Evolutionary conservation across 2,113 vertebrate species (phyloP).

Genomic region (Arenaria interpres): DNA sequence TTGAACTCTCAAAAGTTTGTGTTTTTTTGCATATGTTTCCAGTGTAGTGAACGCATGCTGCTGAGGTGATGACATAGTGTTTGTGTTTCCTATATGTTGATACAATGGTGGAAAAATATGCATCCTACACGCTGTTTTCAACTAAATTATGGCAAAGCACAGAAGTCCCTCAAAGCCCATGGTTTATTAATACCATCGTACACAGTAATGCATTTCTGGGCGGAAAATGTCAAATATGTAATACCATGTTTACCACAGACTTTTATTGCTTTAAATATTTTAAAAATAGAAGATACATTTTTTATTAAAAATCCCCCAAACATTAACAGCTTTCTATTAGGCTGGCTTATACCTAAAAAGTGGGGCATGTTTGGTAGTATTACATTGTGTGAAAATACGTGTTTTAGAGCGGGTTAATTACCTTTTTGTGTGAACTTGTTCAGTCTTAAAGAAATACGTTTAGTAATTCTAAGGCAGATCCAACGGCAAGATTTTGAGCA

Average conservation of each 20-base stretch:
- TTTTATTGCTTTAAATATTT: conserved; percentile 70
- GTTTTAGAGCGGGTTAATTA: conserved; percentile 22
- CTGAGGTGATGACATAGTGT: conserved; percentile 52
- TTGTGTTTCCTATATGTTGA: conserved; percentile 66
- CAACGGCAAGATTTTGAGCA: not conserved
- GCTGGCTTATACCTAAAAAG: conserved; percentile 26
- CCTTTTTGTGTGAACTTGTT: conserved; percentile 13
- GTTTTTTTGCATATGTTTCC: conserved; percentile 55
- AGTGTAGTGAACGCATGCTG: conserved; percentile 36
- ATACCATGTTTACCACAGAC: conserved; percentile 69
- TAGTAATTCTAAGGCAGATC: conserved; percentile 12
- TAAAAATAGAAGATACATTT: conserved; percentile 60
- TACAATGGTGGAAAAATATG: conserved; percentile 43
- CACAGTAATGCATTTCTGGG: conserved; percentile 72
- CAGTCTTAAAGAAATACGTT: not conserved
- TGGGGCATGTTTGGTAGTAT: not conserved
- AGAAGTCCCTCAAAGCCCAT: conserved; percentile 69
- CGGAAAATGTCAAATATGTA: conserved; percentile 71
- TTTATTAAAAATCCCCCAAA: conserved; percentile 59
- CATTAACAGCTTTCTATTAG: conserved; percentile 60
- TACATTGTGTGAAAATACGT: not conserved
- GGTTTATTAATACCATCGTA: conserved; percentile 76
- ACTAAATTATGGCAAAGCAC: conserved; percentile 70
- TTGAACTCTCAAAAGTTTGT: conserved; percentile 77
- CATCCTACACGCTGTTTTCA: conserved; percentile 54